Evolutionary conservation across 2,888 invertebrate genomes (phyloP).

Genomic region (Perdita meconis): DNA sequence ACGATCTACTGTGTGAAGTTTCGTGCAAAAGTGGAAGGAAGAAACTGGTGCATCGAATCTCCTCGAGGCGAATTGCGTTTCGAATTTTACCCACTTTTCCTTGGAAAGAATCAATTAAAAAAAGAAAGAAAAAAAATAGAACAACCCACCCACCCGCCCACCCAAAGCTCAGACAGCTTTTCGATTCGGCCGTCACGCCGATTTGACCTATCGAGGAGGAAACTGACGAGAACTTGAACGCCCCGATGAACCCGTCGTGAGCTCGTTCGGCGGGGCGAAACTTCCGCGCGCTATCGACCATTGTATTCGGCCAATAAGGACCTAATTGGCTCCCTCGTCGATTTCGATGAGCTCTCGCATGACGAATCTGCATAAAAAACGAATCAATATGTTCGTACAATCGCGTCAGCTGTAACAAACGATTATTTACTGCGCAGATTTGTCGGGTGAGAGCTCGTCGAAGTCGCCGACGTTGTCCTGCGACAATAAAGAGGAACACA

Average conservation of each 20-base stretch:
- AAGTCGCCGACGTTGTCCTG: no score
- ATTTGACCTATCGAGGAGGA: constrained; percentile 66
- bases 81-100: background rate
- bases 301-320: no score
- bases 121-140: no score
- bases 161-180: constrained; percentile 17
- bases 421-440: no score
- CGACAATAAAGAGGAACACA: background rate
- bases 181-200: constrained; percentile 31
- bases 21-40: constrained; percentile 75
- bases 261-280: background rate
- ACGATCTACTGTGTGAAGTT: constrained; percentile 72
- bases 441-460: no score
- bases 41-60: constrained; percentile 74
- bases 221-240: constrained; percentile 49
- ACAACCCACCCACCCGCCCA: constrained; percentile 5
- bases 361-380: no score
- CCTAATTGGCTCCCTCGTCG: no score
- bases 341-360: no score
- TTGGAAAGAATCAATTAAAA: no score
- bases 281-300: no score
- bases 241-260: constrained; percentile 19
- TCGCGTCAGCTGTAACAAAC: no score
- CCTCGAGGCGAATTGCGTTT: constrained; percentile 66
- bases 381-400: no score